A percentile compares a stretch with the other conserved stretches of the same genome.
These are phyloP conservation scores for Pandemis heparana DNA, from an alignment of 2,888 invertebrate genomes.

Conservation along the genomic window DNA sequence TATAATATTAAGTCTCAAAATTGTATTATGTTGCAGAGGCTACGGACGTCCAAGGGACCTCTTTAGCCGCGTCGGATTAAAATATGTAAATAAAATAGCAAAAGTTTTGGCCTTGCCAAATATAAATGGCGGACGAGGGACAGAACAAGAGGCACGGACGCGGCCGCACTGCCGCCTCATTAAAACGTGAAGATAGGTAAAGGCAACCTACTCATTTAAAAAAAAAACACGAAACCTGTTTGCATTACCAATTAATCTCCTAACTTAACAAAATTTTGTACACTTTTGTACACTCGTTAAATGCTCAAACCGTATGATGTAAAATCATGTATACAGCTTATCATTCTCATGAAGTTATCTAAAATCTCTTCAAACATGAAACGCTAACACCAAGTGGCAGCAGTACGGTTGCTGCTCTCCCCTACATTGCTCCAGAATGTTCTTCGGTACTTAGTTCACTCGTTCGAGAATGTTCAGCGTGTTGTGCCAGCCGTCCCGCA, in stretches of 20 bases:
- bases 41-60: constrained; percentile 23
- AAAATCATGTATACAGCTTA: too few relatives aligned
- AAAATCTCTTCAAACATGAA: too few relatives aligned
- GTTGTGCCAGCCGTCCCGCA: background rate
- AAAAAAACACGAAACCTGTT: too few relatives aligned
- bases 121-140: constrained; percentile 12
- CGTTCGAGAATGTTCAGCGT: constrained; percentile 8
- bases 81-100: constrained; percentile 42
- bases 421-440: background rate
- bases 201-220: background rate
- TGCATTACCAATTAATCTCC: too few relatives aligned
- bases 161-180: background rate
- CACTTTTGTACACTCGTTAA: too few relatives aligned
- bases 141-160: background rate
- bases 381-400: too few relatives aligned
- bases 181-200: background rate
- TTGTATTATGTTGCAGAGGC: constrained; percentile 1
- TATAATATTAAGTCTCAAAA: constrained; percentile 14
- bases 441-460: background rate
- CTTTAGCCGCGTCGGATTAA: constrained; percentile 24
- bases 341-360: too few relatives aligned
- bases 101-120: constrained; percentile 32
- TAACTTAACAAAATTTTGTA: too few relatives aligned
- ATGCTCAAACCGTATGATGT: too few relatives aligned
- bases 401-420: background rate